Evolutionary conservation across 2,888 invertebrate species (phyloP).

Genomic region (Bursaphelenchus okinawaensis): DNA sequence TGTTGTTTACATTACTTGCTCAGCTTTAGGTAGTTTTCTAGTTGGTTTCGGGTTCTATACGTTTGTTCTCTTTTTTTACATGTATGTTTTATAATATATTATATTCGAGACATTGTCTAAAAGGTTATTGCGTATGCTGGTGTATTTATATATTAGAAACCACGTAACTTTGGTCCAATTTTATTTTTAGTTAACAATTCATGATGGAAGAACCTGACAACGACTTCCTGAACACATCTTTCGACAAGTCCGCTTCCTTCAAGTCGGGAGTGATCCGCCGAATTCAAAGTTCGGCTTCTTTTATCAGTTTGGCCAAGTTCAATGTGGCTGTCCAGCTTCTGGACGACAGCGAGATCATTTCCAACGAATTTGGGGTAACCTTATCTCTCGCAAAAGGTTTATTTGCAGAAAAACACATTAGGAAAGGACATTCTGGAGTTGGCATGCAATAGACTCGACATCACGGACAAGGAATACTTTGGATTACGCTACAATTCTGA

Average conservation of each 20-base stretch:
- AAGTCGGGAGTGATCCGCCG: slow-evolving; percentile 2
- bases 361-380: slow-evolving; percentile 51
- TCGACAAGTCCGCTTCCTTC: background rate
- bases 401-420: slow-evolving; percentile 62
- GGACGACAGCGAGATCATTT: slow-evolving; percentile 47
- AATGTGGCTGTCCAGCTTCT: slow-evolving; percentile 49
- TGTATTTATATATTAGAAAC: no score
- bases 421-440: slow-evolving; percentile 79
- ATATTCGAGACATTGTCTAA: no score
- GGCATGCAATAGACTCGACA: slow-evolving; percentile 81
- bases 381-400: background rate
- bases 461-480: slow-evolving; percentile 87
- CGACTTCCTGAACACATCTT: background rate
- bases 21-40: no score
- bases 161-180: background rate
- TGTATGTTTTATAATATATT: no score
- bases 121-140: no score
- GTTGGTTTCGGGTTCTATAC: no score
- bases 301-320: slow-evolving; percentile 36
- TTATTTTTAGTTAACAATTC: background rate
- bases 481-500: slow-evolving; percentile 85
- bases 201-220: background rate
- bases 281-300: background rate
- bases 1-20: no score
- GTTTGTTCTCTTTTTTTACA: no score